These are phyloP conservation scores for Catocala fraxini DNA, from an alignment of 2,888 invertebrate species.

Conservation along the genomic window DNA sequence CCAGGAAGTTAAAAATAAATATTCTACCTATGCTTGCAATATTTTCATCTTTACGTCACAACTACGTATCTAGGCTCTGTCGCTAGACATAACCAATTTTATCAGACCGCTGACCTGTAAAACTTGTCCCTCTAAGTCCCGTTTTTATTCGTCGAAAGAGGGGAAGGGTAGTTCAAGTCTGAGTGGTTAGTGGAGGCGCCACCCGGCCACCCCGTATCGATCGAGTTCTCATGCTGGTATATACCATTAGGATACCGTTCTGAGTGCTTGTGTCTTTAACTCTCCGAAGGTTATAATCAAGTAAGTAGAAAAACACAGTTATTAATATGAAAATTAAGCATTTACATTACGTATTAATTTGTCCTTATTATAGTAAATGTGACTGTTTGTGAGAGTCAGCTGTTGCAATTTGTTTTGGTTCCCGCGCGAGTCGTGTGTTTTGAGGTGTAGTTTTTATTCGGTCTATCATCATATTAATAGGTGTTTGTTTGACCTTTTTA, in stretches of 20 bases:
- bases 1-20: not conserved
- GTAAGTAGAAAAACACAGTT: conserved; percentile 32
- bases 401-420: too few relatives aligned
- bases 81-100: conserved; percentile 49
- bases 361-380: not conserved
- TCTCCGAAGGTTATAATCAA: conserved; percentile 38
- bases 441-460: too few relatives aligned
- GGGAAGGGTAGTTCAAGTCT: conserved; percentile 41
- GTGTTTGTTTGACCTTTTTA: too few relatives aligned
- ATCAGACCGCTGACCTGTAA: conserved; percentile 39
- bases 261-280: conserved; percentile 47
- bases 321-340: not conserved
- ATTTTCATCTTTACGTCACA: conserved; percentile 34
- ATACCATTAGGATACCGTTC: conserved; percentile 48
- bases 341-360: not conserved
- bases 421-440: too few relatives aligned
- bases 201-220: conserved; percentile 69
- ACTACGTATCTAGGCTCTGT: conserved; percentile 49
- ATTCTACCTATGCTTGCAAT: conserved; percentile 18
- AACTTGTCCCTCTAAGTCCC: conserved; percentile 17
- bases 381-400: not conserved
- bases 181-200: conserved; percentile 52
- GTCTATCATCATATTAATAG: too few relatives aligned
- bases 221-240: conserved; percentile 64
- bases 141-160: conserved; percentile 11